Conservation (phyloP, 2,888 invertebrate species). For the Melitaea athalia region DNA sequence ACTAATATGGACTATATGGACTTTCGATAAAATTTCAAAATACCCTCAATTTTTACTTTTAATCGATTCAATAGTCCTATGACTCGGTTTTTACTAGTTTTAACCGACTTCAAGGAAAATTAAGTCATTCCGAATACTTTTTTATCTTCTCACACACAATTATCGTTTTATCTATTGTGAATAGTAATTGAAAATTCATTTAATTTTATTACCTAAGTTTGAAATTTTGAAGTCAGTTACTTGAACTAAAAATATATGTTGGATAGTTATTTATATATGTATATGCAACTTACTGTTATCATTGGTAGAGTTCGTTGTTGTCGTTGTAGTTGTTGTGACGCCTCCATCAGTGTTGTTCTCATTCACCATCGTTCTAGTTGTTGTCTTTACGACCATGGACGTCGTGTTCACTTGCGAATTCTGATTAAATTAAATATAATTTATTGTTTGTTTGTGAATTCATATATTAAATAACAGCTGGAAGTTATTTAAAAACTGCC, state of each 20-base stretch:
- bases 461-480: too few species aligned
- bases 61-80: background rate
- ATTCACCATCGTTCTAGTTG: slow-evolving; percentile 81
- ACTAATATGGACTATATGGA: background rate
- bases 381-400: slow-evolving; percentile 84
- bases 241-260: too few species aligned
- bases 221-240: too few species aligned
- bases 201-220: too few species aligned
- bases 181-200: too few species aligned
- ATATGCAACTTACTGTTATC: slow-evolving; percentile 81
- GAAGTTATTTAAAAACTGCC: too few species aligned
- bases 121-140: too few species aligned
- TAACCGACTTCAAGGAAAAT: too few species aligned
- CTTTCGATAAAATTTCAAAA: background rate
- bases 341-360: slow-evolving; percentile 63
- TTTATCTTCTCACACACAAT: too few species aligned
- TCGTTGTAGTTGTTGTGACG: slow-evolving; percentile 68
- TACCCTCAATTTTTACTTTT: background rate
- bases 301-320: slow-evolving; percentile 62
- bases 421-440: slow-evolving; percentile 45
- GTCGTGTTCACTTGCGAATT: slow-evolving; percentile 80
- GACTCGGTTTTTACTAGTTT: too few species aligned
- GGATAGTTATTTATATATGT: background rate
- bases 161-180: too few species aligned
- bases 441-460: too few species aligned